A percentile compares a stretch with the other conserved stretches of the same genome.
Evolutionary conservation across 1,140 invertebrate genomes (phyloP).

Genomic region (Drosophila carrolli): DNA sequence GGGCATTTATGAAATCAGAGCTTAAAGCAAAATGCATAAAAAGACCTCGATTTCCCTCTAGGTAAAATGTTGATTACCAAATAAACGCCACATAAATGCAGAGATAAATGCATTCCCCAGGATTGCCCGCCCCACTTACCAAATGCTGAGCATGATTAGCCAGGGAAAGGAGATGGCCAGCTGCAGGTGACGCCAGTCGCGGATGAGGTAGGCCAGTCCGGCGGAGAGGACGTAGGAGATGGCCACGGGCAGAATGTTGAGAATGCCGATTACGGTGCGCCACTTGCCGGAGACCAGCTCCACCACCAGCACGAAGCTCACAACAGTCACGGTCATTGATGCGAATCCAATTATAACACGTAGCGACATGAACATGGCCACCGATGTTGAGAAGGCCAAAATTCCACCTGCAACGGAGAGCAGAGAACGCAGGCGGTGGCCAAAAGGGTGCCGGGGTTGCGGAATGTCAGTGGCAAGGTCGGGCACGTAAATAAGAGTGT

Average conservation of each 20-base stretch:
- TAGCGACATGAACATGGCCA: slow-evolving; percentile 88
- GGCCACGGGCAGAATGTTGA: slow-evolving; percentile 89
- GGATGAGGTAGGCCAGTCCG: slow-evolving; percentile 88
- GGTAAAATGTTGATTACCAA: not conserved
- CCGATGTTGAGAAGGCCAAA: slow-evolving; percentile 88
- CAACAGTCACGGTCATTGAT: slow-evolving; percentile 88
- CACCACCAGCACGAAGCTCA: slow-evolving; percentile 90
- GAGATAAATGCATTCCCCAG: not conserved
- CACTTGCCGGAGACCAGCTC: slow-evolving; percentile 90
- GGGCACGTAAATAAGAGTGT: slow-evolving; percentile 75
- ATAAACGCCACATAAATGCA: not conserved
- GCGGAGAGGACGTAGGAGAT: slow-evolving; percentile 90
- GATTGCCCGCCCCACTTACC: slow-evolving; percentile 84
- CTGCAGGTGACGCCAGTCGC: slow-evolving; percentile 90
- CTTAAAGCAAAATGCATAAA: not conserved
- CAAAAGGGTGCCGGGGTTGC: slow-evolving; percentile 9
- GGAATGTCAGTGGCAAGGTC: slow-evolving; percentile 79
- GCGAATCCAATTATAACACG: slow-evolving; percentile 89
- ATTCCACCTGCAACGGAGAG: slow-evolving; percentile 85
- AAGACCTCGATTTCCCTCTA: slow-evolving; percentile 9
- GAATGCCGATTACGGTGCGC: slow-evolving; percentile 89
- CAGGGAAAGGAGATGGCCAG: slow-evolving; percentile 89
- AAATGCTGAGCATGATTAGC: slow-evolving; percentile 87
- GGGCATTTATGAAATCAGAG: not conserved
- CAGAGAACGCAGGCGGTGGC: slow-evolving; percentile 4